Evolutionary conservation across 2,113 vertebrate species (phyloP), one percentile per base, ranked within the genome.

Genomic region (Nesoenas mayeri): DNA sequence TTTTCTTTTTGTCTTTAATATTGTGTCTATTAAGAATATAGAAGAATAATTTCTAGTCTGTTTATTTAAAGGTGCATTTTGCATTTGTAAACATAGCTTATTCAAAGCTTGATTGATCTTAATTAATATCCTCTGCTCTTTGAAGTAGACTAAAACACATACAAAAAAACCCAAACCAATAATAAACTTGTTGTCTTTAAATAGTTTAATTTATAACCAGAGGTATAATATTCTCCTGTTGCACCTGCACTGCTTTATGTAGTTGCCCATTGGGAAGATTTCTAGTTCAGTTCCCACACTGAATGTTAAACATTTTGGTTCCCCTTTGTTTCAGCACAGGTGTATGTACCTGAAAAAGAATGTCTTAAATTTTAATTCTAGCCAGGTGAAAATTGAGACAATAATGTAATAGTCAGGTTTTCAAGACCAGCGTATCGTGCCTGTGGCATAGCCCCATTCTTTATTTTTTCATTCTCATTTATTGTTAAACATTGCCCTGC

Each of bases 401-500:
- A 11, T 10, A 32, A 6, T 67, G 8, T 56, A 50, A 60, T 18
- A 64, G 15, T 32, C 12, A 32, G 53, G 12, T 38, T 47, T 44
- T 47, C 16, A 51, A 67, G 51, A 17, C 18, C 70, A 40, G 15
- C 3, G 34, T 74, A 44, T 80, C 17, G 15, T 56, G 17, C 10
- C 2, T n/a, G 6, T 0, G 57, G 4, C 47, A 7, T 34, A 56
- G 25, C 56, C 21, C 10, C 3, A 3, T n/a, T 31, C 5, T 44
- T 88, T 32, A 15, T 69, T 71, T 93, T 54, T 20, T 57, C 5
- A 3, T 9, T 84, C 34, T 36, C 16, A 4, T 21, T 80, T 84
- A 1, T 17, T 0, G 0, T 80, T 73, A 17, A 79, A 26, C 12
- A 3, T n/a, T 44, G 12, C 12, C 16, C 25, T 48, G 8, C 32